phyloP scores from a whole-genome alignment of 1,140 invertebrate species.

The Lordiphosa clarofinis region DNA sequence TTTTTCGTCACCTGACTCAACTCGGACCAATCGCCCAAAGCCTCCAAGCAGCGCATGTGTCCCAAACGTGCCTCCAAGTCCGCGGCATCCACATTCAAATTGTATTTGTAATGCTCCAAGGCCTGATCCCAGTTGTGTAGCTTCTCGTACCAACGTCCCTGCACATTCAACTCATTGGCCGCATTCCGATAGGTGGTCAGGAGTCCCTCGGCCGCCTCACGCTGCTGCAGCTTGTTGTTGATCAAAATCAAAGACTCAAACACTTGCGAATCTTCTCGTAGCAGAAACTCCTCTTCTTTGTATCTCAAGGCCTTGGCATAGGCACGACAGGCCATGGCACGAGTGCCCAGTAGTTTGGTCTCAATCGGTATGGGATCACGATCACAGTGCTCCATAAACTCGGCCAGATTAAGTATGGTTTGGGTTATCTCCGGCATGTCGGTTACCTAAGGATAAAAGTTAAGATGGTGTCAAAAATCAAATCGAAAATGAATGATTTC shows the following conservation, averaged over 20 bases:
- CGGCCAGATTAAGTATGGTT: conserved; percentile 97
- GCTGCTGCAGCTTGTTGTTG: conserved; percentile 99
- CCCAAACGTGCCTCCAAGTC: conserved; percentile 93
- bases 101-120: conserved; percentile 89
- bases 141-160: conserved; percentile 99
- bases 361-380: conserved; percentile 96
- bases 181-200: conserved; percentile 90
- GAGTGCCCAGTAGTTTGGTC: conserved; percentile 88
- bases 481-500: too few relatives aligned
- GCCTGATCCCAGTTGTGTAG: conserved; percentile 99
- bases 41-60: conserved; percentile 97
- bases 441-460: conserved; percentile 84
- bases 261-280: conserved; percentile 84
- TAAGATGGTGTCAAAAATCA: too few relatives aligned
- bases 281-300: conserved; percentile 97
- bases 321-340: conserved; percentile 92
- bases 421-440: conserved; percentile 98
- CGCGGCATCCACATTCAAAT: conserved; percentile 82
- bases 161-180: conserved; percentile 84
- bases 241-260: conserved; percentile 97
- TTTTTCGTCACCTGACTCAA: conserved; percentile 87
- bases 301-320: conserved; percentile 98
- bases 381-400: conserved; percentile 99
- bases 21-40: conserved; percentile 96
- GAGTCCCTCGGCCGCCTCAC: conserved; percentile 97